Base-by-base conservation (phyloP, 2,888 invertebrate genomes). In the Archips crataeganus region DNA sequence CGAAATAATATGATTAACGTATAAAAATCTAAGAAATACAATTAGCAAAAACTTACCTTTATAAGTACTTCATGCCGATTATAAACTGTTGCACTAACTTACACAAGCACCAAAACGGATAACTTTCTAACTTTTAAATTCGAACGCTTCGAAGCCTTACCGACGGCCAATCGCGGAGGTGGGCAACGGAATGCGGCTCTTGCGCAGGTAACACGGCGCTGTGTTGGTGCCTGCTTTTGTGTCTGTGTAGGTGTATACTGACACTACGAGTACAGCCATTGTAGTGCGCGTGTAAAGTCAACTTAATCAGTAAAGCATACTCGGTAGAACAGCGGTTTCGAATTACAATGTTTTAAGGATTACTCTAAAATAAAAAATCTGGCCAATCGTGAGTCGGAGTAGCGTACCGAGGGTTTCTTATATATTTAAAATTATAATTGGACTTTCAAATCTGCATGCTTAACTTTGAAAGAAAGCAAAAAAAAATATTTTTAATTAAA, bases 181-280 rank as follows among this genome's bases (percentile, higher is more conserved):
- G 87, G 85, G 81, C 87, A 87, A 87, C 91, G 93, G 93, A 94
- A 94, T 94, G 94, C 82, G 91, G 90, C 93, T 91, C 94, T 81
- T 83, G 93, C 94, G 93, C 94, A 93, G 92, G 93, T 93, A 92
- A 84, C 84, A 83, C 77, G 77, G 78, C 77, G 76, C 71, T 76
- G 87, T 86, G 79, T 82, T 83, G 74, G 85, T 82, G 76, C 69
- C 23, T 39, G 63, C 39, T 9, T 9, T 61, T 49, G 77, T 74
- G 77, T 74, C 76, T 76, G 75, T 81, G 90, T 90, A 87, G 87
- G 90, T 75, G 77, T 81, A 82, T 88, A 85, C 81, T 79, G 84
- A 91, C 85, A 87, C 78, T 88, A 87, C 77, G 84, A 75, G 87
- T 82, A 78, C 75, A 66, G 61, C 74, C 75, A 76, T 65, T 75